These are phyloP conservation scores for Enteromius anoplus DNA, from an alignment of 2,797 vertebrate genomes.

Conservation along the genomic window DNA sequence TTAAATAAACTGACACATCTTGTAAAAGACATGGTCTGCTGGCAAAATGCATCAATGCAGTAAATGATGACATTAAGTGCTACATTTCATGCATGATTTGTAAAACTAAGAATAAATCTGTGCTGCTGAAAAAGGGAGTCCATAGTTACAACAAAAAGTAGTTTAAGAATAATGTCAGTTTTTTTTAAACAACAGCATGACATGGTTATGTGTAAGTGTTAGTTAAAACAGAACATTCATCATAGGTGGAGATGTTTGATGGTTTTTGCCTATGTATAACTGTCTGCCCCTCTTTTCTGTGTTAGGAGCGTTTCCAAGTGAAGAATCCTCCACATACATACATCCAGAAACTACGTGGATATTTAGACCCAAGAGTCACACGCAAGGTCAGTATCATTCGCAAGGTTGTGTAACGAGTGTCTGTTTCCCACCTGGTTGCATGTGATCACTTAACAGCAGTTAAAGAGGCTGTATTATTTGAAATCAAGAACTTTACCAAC, in stretches of 20 bases:
- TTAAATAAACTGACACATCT: background rate
- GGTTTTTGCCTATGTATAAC: conserved; percentile 28
- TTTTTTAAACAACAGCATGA: background rate
- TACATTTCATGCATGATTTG: background rate
- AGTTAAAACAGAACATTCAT: conserved; percentile 14
- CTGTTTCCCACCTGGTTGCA: background rate
- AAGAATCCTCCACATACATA: conserved; percentile 99
- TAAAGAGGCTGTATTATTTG: background rate
- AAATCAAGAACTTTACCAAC: background rate
- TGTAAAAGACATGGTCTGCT: background rate
- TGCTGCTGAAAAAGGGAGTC: conserved; percentile 3
- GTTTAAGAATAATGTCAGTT: background rate
- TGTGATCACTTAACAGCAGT: background rate
- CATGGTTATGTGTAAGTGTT: background rate
- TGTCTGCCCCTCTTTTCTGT: conserved; percentile 44
- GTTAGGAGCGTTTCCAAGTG: conserved; percentile 96
- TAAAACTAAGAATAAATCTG: background rate
- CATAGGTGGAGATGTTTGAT: background rate
- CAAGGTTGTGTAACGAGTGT: background rate
- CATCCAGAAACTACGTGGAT: conserved; percentile 95
- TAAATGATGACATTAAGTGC: background rate
- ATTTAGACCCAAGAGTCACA: conserved; percentile 94
- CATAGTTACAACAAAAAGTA: background rate
- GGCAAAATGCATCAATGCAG: background rate
- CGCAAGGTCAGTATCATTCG: conserved; percentile 86